These are phyloP conservation scores for Drymodes brunneopygia DNA, from an alignment of 2,113 vertebrate genomes.

Conservation along the genomic window DNA sequence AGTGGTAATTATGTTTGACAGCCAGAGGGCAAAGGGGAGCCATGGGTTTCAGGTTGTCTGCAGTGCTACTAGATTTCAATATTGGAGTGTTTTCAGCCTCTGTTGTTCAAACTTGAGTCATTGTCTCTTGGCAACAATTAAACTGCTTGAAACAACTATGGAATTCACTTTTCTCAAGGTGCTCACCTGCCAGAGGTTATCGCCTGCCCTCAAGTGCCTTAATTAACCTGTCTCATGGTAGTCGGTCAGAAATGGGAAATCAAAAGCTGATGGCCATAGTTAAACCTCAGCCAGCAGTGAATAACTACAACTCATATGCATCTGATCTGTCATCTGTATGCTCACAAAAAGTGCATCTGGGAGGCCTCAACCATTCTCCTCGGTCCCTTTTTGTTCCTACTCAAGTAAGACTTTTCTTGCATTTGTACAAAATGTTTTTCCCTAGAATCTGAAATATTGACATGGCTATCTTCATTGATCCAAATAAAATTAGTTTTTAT, in stretches of 20 bases:
- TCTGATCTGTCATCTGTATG: conserved; percentile 41
- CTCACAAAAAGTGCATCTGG: conserved; percentile 76
- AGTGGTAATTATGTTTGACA: background rate
- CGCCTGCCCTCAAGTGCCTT: conserved; percentile 92
- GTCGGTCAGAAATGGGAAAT: conserved; percentile 80
- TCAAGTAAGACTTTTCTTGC: conserved; percentile 72
- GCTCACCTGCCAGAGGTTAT: conserved; percentile 83
- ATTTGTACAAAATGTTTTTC: background rate
- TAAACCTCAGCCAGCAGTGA: conserved; percentile 86
- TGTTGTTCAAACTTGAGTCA: background rate
- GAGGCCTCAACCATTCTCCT: conserved; percentile 89
- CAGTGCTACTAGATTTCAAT: background rate
- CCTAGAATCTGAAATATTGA: background rate
- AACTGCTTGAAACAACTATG: background rate
- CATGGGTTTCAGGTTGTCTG: background rate
- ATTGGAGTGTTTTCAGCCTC: background rate
- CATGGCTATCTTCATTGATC: background rate
- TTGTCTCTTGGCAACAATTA: background rate
- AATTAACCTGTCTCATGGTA: conserved; percentile 91
- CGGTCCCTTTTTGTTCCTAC: conserved; percentile 89
- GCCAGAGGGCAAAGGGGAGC: background rate
- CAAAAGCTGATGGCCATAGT: conserved; percentile 91
- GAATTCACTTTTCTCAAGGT: conserved; percentile 70
- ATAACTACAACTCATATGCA: conserved; percentile 52
- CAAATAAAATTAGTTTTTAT: background rate